Base-by-base conservation (phyloP, 92 coral and sea anemone genomes). In the Palythoa heliodiscus region DNA sequence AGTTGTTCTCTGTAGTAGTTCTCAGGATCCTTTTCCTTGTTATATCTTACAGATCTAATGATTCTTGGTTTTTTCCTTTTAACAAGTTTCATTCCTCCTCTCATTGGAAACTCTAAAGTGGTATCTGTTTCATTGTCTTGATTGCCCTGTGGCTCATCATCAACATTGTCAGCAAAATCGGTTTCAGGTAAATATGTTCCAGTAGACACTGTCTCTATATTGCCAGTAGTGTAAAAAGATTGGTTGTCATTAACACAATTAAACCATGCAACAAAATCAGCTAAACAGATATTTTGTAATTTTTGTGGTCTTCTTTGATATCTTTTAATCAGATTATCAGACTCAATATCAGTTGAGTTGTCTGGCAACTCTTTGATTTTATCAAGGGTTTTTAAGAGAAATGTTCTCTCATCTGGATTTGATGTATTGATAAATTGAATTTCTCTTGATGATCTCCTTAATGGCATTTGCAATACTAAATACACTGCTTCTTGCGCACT, bases 281-380 rank as follows among this genome's bases (percentile, higher is more conserved):
- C 91, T 13, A 61, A 20, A 8, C 68, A 61, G n/a, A 61, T 19
- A 39, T 89, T 86, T 64, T 91, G 83, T 50, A 89, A 64, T 50
- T 88, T 37, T 22, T 73, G 81, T 76, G 93, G 95, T 83, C 93
- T 72, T 83, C 95, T 88, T 37, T 90, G 95, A 79, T 93, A 93
- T 0, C 89, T 82, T 61, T 90, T 82, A 19, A 90, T 86, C 3
- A 88, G 50, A 83, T 88, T 93, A 73, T 88, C 90, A 52, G 52
- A 77, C 77, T 88, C 77, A 79, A 88, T 88, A 88, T 74, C 84
- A 52, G 73, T 71, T 60, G 87, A 83, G n/a, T 55, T 72, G 79
- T 90, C 93, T 73, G 81, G 90, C 81, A 90, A 40, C 52, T 91
- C 91, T 85, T 88, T 87, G 55, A 91, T 77, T 78, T 88, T 81